These are phyloP conservation scores for Hylaeus volcanicus DNA, from an alignment of 1,140 invertebrate genomes.

Conservation along the genomic window DNA sequence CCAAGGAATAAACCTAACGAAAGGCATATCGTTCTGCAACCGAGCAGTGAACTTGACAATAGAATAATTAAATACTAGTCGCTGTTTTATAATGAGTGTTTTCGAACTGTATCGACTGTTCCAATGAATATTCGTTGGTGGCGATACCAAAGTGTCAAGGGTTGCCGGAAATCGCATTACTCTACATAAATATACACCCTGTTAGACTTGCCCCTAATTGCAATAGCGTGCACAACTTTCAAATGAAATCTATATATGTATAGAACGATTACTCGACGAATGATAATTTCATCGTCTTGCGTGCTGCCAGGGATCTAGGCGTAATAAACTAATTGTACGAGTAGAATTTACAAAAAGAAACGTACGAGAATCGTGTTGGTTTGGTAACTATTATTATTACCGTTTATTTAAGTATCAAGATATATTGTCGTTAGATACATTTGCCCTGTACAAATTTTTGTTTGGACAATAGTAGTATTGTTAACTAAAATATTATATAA, in stretches of 20 bases:
- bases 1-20: background rate
- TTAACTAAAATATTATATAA: slow-evolving; percentile 61
- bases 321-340: too few species aligned
- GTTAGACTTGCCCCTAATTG: background rate
- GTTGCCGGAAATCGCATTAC: slow-evolving; percentile 76
- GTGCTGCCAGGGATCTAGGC: too few species aligned
- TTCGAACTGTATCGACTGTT: slow-evolving; percentile 76
- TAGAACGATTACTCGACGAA: background rate
- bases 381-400: too few species aligned
- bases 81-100: slow-evolving; percentile 24
- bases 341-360: too few species aligned
- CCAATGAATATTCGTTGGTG: slow-evolving; percentile 71
- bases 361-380: too few species aligned
- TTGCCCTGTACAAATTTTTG: slow-evolving; percentile 27
- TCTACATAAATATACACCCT: slow-evolving; percentile 70
- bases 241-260: background rate
- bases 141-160: slow-evolving; percentile 69
- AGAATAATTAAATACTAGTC: slow-evolving; percentile 7
- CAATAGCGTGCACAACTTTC: background rate
- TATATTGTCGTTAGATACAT: background rate
- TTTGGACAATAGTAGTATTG: slow-evolving; percentile 16
- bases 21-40: background rate
- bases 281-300: too few species aligned
- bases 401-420: background rate
- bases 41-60: background rate